Evolutionary conservation across 2,797 vertebrate genomes (phyloP).

Genomic region (Acrossocheilus fasciatus): DNA sequence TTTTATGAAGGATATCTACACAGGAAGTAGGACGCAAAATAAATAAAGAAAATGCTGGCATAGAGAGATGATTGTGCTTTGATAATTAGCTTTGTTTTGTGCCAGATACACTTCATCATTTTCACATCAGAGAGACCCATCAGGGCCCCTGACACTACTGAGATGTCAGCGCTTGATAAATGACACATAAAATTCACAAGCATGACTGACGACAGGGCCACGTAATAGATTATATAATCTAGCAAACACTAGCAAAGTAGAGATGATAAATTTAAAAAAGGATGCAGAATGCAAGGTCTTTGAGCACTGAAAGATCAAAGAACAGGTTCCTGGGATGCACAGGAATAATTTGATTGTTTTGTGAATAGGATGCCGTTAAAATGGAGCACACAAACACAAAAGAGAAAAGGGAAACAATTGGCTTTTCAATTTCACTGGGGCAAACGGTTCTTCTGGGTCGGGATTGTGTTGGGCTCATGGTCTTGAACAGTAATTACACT

Average conservation of each 20-base stretch:
- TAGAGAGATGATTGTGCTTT: slow-evolving; percentile 32
- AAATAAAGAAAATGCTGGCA: slow-evolving; percentile 30
- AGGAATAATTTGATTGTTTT: slow-evolving; percentile 39
- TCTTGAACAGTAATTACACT: slow-evolving; percentile 37
- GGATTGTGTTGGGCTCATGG: slow-evolving; percentile 30
- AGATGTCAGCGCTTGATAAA: slow-evolving; percentile 54
- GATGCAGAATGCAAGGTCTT: slow-evolving; percentile 40
- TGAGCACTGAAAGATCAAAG: slow-evolving; percentile 1
- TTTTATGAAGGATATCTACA: slow-evolving; percentile 26
- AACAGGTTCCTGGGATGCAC: slow-evolving; percentile 26
- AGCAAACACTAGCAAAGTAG: slow-evolving; percentile 43
- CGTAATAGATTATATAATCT: slow-evolving; percentile 53
- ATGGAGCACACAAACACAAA: slow-evolving; percentile 48
- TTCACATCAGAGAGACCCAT: slow-evolving; percentile 42
- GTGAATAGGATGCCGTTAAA: slow-evolving; percentile 30
- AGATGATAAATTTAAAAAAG: slow-evolving; percentile 16
- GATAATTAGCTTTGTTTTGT: slow-evolving; percentile 55
- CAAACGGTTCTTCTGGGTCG: slow-evolving; percentile 3
- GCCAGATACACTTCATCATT: slow-evolving; percentile 43
- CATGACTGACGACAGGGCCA: slow-evolving; percentile 31
- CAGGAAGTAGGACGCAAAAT: slow-evolving; percentile 19
- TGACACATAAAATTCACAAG: slow-evolving; percentile 39
- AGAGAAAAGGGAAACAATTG: slow-evolving; percentile 42
- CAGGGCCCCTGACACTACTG: slow-evolving; percentile 43
- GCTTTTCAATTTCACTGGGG: slow-evolving; percentile 45